These are phyloP conservation scores for Eupristina koningsbergeri DNA, from an alignment of 1,140 invertebrate genomes.

Conservation along the genomic window DNA sequence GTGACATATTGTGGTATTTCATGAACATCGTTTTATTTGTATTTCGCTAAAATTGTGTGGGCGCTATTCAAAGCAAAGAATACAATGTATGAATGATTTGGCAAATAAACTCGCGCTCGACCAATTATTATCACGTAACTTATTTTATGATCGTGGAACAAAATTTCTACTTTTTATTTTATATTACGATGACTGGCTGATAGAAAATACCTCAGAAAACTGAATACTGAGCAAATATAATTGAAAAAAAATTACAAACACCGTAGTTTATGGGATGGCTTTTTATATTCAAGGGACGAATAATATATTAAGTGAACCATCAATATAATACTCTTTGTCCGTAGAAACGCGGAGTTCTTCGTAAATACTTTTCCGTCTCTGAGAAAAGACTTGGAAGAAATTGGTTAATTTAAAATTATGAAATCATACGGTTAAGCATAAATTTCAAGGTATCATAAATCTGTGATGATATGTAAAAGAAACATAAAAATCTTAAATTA, in stretches of 20 bases:
- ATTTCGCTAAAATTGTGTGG: not conserved
- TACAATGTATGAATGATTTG: not conserved
- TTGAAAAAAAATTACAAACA: not conserved
- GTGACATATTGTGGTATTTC: constrained; percentile 20
- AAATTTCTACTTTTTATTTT: constrained; percentile 3
- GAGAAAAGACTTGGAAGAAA: not conserved
- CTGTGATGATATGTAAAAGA: not conserved
- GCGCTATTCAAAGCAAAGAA: no score
- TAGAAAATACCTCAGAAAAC: not conserved
- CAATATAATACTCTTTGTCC: not conserved
- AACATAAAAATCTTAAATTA: not conserved
- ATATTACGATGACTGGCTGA: not conserved
- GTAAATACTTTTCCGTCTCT: not conserved
- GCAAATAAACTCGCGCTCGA: not conserved
- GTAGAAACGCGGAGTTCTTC: not conserved
- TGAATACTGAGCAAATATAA: not conserved
- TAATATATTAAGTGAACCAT: not conserved
- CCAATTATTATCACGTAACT: constrained; percentile 29
- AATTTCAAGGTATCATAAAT: not conserved
- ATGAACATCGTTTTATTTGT: not conserved
- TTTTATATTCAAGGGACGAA: not conserved
- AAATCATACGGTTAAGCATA: not conserved
- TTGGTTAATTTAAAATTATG: not conserved
- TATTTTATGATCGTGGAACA: constrained; percentile 16
- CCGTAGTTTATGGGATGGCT: not conserved